These are phyloP conservation scores for Myripristis murdjan DNA, from an alignment of 2,797 vertebrate genomes.

Conservation along the genomic window DNA sequence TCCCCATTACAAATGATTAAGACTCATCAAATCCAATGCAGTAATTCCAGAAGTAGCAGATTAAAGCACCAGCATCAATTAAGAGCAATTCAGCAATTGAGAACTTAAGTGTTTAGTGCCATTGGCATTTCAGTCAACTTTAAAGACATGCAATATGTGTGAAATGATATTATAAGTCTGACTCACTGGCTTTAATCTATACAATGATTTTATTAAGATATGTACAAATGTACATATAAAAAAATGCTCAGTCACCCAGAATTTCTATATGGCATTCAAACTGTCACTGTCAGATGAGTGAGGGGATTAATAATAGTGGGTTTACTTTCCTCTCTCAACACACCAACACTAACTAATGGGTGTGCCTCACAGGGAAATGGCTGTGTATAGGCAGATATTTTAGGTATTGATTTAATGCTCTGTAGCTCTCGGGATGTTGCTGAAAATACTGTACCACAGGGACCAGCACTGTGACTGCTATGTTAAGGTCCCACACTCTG, in stretches of 20 bases:
- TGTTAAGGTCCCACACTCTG: conserved; percentile 9
- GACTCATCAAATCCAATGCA: conserved; percentile 3
- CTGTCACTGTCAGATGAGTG: conserved; percentile 30
- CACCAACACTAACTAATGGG: conserved; percentile 18
- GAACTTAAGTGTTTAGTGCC: not conserved
- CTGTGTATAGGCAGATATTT: conserved; percentile 47
- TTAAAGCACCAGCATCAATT: not conserved
- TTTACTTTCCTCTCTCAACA: conserved; percentile 22
- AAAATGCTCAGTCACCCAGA: conserved; percentile 6
- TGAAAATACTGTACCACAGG: conserved; percentile 57
- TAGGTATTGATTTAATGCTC: conserved; percentile 58
- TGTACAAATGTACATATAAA: conserved; percentile 1
- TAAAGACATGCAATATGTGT: not conserved
- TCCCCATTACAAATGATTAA: conserved; percentile 16
- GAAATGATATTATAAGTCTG: not conserved
- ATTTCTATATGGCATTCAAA: conserved; percentile 12
- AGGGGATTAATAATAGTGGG: not conserved
- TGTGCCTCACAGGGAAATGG: conserved; percentile 32
- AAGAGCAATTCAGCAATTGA: no score
- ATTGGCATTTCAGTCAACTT: conserved; percentile 12
- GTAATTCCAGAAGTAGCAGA: not conserved
- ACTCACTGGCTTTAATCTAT: not conserved
- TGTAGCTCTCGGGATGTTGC: conserved; percentile 36
- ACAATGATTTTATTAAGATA: not conserved
- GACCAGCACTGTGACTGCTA: conserved; percentile 36